A percentile compares a stretch with the other conserved stretches of the same genome.
Evolutionary conservation across 1,140 invertebrate species (phyloP).

Genomic region (Nebria ingens): DNA sequence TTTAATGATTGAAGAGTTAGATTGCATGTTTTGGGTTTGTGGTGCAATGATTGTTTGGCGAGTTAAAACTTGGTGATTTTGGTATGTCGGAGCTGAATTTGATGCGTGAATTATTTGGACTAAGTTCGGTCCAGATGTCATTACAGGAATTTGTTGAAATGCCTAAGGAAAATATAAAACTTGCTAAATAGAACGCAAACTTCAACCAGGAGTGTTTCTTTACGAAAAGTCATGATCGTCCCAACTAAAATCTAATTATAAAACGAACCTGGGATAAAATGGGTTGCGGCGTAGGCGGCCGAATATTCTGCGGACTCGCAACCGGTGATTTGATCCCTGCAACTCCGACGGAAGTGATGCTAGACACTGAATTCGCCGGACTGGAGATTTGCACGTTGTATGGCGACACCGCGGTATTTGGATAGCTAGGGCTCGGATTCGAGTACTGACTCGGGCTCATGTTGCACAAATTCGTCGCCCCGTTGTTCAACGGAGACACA

Average conservation of each 20-base stretch:
- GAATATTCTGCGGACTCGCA: slow-evolving; percentile 21
- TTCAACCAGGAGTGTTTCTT: neutral
- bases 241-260: no score
- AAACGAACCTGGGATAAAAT: slow-evolving; percentile 16
- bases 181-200: no score
- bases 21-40: slow-evolving; percentile 33
- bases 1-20: slow-evolving; percentile 28
- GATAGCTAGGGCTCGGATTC: slow-evolving; percentile 30
- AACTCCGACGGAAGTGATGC: slow-evolving; percentile 19
- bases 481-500: neutral
- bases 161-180: slow-evolving; percentile 6
- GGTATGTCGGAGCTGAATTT: neutral
- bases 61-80: slow-evolving; percentile 8
- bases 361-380: slow-evolving; percentile 29
- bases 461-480: neutral
- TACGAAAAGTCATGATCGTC: neutral
- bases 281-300: slow-evolving; percentile 29
- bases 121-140: slow-evolving; percentile 11
- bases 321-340: slow-evolving; percentile 26
- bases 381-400: slow-evolving; percentile 17
- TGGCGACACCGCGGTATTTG: slow-evolving; percentile 9
- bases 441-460: slow-evolving; percentile 20
- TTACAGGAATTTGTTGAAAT: slow-evolving; percentile 12
- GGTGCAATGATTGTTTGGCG: slow-evolving; percentile 19
- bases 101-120: slow-evolving; percentile 11